Evolutionary conservation across 64 coral and sea anemone species (phyloP).

Genomic region (Montipora capricornis): DNA sequence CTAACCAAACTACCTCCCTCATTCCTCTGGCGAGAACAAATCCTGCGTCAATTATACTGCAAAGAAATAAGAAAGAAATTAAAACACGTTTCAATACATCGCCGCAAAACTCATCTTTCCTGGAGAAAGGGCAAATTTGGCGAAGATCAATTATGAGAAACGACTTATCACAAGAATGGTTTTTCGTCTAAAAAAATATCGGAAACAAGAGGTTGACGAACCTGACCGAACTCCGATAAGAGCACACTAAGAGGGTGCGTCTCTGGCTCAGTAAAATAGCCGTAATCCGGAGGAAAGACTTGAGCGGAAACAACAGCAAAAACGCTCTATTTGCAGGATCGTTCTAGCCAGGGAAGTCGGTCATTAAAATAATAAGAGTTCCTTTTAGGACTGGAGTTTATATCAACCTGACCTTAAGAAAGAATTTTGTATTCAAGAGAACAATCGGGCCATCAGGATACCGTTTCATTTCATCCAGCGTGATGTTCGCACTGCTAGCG

Average conservation of each 20-base stretch:
- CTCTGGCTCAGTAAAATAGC: no score
- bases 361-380: not conserved
- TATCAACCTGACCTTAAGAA: not conserved
- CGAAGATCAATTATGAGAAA: not conserved
- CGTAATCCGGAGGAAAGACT: not conserved
- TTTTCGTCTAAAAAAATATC: not conserved
- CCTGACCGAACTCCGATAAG: not conserved
- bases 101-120: not conserved
- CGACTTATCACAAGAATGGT: not conserved
- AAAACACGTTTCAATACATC: constrained; percentile 13
- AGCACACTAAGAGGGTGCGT: not conserved
- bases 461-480: not conserved
- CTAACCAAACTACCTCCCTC: no score
- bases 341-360: constrained; percentile 5
- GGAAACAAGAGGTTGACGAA: not conserved
- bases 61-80: not conserved
- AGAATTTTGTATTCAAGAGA: not conserved
- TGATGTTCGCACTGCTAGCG: no score
- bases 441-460: not conserved
- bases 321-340: constrained; percentile 8
- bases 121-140: constrained; percentile 22
- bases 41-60: constrained; percentile 8
- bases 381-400: not conserved
- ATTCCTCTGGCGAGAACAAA: no score
- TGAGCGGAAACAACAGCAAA: not conserved